A percentile compares a stretch with the other conserved stretches of the same genome.
Evolutionary conservation across 2,113 vertebrate genomes (phyloP).

Genomic region (Poeciliopsis retropinna): DNA sequence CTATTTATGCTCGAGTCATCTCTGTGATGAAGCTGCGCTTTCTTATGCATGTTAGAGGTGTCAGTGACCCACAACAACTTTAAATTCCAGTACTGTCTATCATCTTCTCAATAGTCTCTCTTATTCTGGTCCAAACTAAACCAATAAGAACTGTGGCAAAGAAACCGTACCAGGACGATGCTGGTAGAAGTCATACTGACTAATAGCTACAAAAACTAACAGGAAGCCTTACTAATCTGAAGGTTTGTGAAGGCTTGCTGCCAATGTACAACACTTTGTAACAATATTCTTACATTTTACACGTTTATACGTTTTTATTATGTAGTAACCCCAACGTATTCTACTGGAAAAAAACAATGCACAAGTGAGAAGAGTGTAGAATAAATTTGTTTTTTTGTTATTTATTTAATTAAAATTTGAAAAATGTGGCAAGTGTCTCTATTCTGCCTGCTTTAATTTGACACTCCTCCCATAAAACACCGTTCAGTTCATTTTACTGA

Average conservation of each 20-base stretch:
- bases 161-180: conserved; percentile 11
- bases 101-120: conserved; percentile 4
- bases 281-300: neutral
- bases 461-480: neutral
- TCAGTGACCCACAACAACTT: conserved; percentile 31
- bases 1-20: conserved; percentile 44
- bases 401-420: neutral
- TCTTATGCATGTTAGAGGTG: conserved; percentile 11
- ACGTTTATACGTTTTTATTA: neutral
- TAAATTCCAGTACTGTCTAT: conserved; percentile 26
- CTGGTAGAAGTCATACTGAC: conserved; percentile 26
- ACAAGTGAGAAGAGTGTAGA: neutral
- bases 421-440: neutral
- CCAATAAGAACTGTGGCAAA: conserved; percentile 16
- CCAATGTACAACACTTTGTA: neutral
- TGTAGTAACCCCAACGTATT: neutral
- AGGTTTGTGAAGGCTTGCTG: conserved; percentile 20
- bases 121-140: conserved; percentile 19
- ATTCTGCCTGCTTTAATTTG: neutral
- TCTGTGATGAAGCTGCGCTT: conserved; percentile 39
- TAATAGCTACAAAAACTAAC: conserved; percentile 34
- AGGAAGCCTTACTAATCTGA: conserved; percentile 43
- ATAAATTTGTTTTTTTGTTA: neutral
- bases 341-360: neutral
- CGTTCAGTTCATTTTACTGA: neutral